A percentile compares a stretch with the other conserved stretches of the same genome.
Evolutionary conservation across 2,797 vertebrate species (phyloP).

Genomic region (Percopsis omiscomaycus): DNA sequence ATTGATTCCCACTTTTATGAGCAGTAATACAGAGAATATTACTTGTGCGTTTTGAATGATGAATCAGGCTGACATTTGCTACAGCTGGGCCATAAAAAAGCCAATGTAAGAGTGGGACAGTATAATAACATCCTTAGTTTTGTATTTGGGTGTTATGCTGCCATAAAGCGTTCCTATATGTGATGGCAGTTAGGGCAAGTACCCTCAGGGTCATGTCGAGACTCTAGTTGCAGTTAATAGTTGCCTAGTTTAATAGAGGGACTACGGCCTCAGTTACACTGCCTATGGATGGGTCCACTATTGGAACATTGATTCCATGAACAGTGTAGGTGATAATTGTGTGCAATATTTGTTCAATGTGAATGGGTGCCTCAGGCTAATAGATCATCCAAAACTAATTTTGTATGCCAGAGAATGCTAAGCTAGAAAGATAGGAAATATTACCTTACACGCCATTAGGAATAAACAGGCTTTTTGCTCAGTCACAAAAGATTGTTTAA

Average conservation of each 20-base stretch:
- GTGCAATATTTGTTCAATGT: neutral
- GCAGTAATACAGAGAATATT: slow-evolving; percentile 60
- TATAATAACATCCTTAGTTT: slow-evolving; percentile 65
- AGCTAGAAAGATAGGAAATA: neutral
- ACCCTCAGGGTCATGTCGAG: slow-evolving; percentile 44
- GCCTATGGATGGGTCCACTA: slow-evolving; percentile 54
- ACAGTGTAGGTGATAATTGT: slow-evolving; percentile 19
- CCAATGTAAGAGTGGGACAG: slow-evolving; percentile 47
- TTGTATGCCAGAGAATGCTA: too few species aligned
- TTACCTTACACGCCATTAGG: slow-evolving; percentile 19
- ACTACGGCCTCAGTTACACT: slow-evolving; percentile 13
- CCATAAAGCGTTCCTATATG: slow-evolving; percentile 53
- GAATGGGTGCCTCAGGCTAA: neutral
- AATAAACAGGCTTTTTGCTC: slow-evolving; percentile 6
- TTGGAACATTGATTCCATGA: slow-evolving; percentile 44
- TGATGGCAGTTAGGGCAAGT: slow-evolving; percentile 17
- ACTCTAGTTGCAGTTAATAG: slow-evolving; percentile 57
- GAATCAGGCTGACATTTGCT: slow-evolving; percentile 69
- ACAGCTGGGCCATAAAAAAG: slow-evolving; percentile 56
- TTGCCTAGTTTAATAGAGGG: slow-evolving; percentile 24
- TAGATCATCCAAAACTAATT: too few species aligned
- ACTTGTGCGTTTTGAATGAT: slow-evolving; percentile 65
- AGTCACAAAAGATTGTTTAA: slow-evolving; percentile 36
- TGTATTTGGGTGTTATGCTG: slow-evolving; percentile 60
- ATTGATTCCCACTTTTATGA: slow-evolving; percentile 71